Evolutionary conservation across 2,797 vertebrate genomes (phyloP).

Genomic region (Phalanger gymnotis): DNA sequence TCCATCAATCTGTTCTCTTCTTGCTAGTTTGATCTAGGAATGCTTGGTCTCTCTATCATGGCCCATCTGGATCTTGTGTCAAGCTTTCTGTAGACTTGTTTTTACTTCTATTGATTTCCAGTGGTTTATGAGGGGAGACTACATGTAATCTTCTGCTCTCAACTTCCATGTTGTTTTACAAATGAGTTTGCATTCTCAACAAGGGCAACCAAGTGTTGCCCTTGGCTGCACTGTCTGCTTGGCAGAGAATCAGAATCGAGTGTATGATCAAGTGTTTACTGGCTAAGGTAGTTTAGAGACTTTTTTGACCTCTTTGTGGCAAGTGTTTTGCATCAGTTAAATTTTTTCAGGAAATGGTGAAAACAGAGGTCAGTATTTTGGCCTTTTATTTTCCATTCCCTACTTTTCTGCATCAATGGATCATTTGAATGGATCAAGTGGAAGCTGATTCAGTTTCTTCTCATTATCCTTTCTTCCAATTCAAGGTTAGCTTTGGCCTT

Average conservation of each 20-base stretch:
- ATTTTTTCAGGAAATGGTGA: neutral
- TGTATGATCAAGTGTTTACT: neutral
- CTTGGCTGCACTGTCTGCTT: neutral
- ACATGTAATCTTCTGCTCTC: neutral
- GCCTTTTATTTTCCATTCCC: neutral
- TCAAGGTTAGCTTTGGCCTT: neutral
- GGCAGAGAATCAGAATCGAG: neutral
- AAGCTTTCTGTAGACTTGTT: neutral
- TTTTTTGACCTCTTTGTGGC: neutral
- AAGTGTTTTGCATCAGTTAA: neutral
- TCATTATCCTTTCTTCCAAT: neutral
- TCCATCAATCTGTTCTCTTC: neutral
- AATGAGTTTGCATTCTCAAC: neutral
- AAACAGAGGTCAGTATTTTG: neutral
- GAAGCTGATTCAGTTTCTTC: neutral
- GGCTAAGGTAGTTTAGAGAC: neutral
- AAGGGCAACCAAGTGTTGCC: neutral
- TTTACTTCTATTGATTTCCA: neutral
- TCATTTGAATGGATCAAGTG: neutral
- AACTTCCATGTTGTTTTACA: neutral
- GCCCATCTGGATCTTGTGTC: neutral
- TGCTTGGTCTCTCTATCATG: neutral
- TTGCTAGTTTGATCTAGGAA: neutral
- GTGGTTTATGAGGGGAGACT: neutral
- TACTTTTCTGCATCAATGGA: slow-evolving; percentile 3